Evolutionary conservation across 2,888 invertebrate species (phyloP).

Genomic region (Gisinianus flammeolus): DNA sequence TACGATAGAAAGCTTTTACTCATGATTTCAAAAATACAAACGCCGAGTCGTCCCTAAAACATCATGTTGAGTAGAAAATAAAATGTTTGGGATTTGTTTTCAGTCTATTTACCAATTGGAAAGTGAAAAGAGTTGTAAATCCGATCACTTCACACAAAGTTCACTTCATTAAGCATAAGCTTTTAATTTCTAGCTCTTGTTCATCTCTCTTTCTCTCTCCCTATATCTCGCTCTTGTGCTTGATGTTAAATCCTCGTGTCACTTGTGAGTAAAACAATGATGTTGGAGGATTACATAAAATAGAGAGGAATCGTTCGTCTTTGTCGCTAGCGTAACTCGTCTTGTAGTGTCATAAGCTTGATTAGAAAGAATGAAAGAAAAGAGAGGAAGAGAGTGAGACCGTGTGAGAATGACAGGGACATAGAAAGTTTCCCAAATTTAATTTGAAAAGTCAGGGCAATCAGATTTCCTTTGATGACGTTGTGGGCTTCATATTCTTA

Average conservation of each 20-base stretch:
- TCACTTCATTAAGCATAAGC: background rate
- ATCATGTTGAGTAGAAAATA: no score
- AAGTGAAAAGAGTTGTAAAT: no score
- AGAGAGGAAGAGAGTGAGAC: background rate
- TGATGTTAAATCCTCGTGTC: background rate
- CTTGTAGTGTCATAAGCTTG: background rate
- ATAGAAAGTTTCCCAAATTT: slow-evolving; percentile 22
- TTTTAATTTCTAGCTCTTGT: background rate
- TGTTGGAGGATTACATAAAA: no score
- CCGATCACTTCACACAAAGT: background rate
- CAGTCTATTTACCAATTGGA: no score
- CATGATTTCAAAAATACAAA: no score
- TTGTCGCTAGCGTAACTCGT: no score
- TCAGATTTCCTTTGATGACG: slow-evolving; percentile 13
- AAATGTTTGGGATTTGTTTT: no score
- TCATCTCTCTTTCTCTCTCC: background rate
- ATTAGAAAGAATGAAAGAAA: background rate
- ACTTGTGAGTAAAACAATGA: background rate
- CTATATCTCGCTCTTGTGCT: background rate
- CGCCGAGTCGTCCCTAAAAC: no score
- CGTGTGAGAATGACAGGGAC: background rate
- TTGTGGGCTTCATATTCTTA: background rate
- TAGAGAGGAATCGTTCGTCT: no score
- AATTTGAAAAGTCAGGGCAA: slow-evolving; percentile 12
- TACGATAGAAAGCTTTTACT: no score